Conservation (phyloP, 2,797 vertebrate genomes). For the Tapera naevia region DNA sequence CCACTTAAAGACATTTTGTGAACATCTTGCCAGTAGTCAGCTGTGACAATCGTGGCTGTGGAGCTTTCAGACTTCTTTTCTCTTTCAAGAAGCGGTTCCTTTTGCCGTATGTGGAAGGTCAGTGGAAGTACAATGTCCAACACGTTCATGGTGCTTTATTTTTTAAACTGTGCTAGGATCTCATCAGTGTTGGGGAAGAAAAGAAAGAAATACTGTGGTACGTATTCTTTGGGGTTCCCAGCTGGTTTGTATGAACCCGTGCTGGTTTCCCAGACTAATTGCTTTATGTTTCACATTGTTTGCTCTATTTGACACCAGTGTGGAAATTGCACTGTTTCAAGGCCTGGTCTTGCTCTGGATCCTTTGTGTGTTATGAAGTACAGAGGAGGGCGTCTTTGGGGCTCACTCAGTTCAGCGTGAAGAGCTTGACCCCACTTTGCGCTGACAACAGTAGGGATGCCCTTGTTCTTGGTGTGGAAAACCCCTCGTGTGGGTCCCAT, state of each 20-base stretch:
- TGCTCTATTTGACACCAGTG: neutral
- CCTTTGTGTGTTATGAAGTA: neutral
- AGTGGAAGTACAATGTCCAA: constrained; percentile 26
- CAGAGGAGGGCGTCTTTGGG: neutral
- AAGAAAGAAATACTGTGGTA: neutral
- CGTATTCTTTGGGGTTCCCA: neutral
- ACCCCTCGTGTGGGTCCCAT: neutral
- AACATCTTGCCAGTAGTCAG: constrained; percentile 58
- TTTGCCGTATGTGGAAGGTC: constrained; percentile 62
- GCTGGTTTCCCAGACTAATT: neutral
- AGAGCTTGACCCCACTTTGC: neutral
- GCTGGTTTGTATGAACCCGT: neutral
- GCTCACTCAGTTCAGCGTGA: neutral
- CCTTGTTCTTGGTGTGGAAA: neutral
- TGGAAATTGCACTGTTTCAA: neutral
- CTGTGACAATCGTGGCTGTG: constrained; percentile 70
- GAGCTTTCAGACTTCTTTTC: constrained; percentile 52
- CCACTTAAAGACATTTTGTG: constrained; percentile 27
- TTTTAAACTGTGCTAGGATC: neutral
- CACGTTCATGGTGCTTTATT: neutral
- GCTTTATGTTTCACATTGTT: neutral
- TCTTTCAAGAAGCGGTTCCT: constrained; percentile 50
- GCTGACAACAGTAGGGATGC: neutral
- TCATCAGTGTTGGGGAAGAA: neutral
- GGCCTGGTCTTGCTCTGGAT: neutral